Evolutionary conservation across 2,888 invertebrate genomes (phyloP).

Genomic region (Dorcus hopei): DNA sequence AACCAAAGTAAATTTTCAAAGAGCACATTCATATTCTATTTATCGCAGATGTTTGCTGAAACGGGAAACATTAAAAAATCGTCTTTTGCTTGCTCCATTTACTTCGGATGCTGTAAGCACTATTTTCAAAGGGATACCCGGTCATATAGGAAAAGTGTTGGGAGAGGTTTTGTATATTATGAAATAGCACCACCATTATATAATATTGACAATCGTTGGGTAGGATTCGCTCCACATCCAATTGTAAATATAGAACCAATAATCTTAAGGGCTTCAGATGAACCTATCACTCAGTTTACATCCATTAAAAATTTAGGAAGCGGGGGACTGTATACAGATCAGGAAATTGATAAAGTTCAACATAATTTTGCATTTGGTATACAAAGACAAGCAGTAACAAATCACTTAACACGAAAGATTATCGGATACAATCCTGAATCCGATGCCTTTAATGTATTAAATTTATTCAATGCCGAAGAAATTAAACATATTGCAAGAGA

Average conservation of each 20-base stretch:
- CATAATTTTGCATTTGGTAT: too few relatives aligned
- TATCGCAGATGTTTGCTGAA: conserved; percentile 28
- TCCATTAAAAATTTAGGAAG: too few relatives aligned
- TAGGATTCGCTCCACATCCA: conserved; percentile 16
- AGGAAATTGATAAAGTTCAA: too few relatives aligned
- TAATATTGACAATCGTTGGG: conserved; percentile 21
- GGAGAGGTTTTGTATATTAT: conserved; percentile 34
- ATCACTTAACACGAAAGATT: too few relatives aligned
- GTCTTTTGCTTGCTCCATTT: conserved; percentile 25
- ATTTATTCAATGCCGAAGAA: too few relatives aligned
- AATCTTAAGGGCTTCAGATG: too few relatives aligned
- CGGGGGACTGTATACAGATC: too few relatives aligned
- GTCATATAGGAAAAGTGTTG: conserved; percentile 27
- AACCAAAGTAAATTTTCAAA: conserved; percentile 21
- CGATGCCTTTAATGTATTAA: too few relatives aligned
- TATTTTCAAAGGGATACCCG: conserved; percentile 28
- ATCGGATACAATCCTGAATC: too few relatives aligned
- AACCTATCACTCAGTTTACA: too few relatives aligned
- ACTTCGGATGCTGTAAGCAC: conserved; percentile 29
- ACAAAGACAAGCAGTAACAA: too few relatives aligned
- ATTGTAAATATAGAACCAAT: neutral
- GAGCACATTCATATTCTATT: conserved; percentile 8
- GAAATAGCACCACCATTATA: conserved; percentile 22
- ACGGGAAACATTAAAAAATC: conserved; percentile 28
- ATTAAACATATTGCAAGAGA: too few relatives aligned